phyloP scores from a whole-genome alignment of 1,140 invertebrate genomes.

The Teleopsis dalmanni region DNA sequence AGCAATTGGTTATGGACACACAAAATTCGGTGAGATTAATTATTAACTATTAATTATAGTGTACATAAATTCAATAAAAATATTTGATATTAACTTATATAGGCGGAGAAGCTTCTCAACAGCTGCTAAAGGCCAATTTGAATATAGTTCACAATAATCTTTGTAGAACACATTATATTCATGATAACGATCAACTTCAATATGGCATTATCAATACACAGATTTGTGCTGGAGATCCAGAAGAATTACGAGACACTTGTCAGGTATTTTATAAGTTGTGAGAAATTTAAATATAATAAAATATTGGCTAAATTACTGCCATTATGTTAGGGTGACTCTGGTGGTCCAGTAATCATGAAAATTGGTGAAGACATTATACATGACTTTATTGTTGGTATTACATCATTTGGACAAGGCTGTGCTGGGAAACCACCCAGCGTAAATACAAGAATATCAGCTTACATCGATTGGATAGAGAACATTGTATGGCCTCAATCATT shows the following conservation, averaged over 20 bases:
- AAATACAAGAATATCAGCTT: slow-evolving; percentile 60
- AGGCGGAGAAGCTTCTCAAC: too few species aligned
- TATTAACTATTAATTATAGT: too few species aligned
- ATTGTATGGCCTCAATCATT: slow-evolving; percentile 54
- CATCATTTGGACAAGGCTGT: slow-evolving; percentile 60
- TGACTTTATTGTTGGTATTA: slow-evolving; percentile 57
- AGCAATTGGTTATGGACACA: slow-evolving; percentile 34
- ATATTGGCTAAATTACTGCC: neutral
- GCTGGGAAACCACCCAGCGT: slow-evolving; percentile 56
- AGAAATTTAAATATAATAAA: neutral
- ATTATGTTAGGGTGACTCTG: slow-evolving; percentile 62
- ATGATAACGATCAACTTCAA: slow-evolving; percentile 9
- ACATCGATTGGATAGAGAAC: slow-evolving; percentile 67
- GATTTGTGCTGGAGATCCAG: slow-evolving; percentile 51
- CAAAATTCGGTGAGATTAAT: slow-evolving; percentile 17
- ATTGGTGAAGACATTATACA: too few species aligned
- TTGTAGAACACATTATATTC: slow-evolving; percentile 21
- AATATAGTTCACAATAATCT: slow-evolving; percentile 13
- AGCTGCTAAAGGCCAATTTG: slow-evolving; percentile 23
- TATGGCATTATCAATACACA: slow-evolving; percentile 43
- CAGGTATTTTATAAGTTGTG: too few species aligned
- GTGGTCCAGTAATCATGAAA: slow-evolving; percentile 38
- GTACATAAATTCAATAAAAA: too few species aligned
- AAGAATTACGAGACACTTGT: slow-evolving; percentile 53
- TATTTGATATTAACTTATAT: too few species aligned